Base-by-base conservation (phyloP, 2,113 vertebrate genomes). In the Leucosticte australis region DNA sequence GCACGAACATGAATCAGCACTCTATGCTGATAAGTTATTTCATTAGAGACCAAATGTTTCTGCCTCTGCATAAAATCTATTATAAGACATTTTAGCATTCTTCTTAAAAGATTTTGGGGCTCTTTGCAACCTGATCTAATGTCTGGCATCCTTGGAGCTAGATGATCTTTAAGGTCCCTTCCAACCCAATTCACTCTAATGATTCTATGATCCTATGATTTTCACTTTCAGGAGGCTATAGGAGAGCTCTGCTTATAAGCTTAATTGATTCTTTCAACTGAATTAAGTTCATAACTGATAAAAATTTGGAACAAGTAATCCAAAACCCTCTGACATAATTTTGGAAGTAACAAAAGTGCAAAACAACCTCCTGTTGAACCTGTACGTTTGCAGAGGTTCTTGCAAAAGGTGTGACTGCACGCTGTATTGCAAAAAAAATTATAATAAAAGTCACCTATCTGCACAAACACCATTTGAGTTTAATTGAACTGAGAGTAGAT, bases 21-120 rank as follows among this genome's bases (percentile, higher is more conserved):
- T 94, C 76, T 96, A 85, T 95, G 95, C 59, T 94, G 87, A 11
- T 86, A 93, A 76, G 49, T 30, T 95, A 78, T 89, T 97, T 95
- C 70, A 31, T 92, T 91, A 67, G 47, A 30, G 91, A 57, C 53
- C 96, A 97, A 95, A 92, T 96, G 79, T 92, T 97, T 96, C 93
- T 94, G 52, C 63, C 37, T 63, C 84, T 94, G 39, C 75, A 81
- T 91, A 92, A 35, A 73, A 92, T 82, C 44, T 86, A 77, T 93
- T 90, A 73, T 93, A 89, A 97, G 15, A 92, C n/a, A 90, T 70
- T 92, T 57, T 53, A 89, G 22, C 30, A 74, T 86, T 86, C n/a
- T 49, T 53, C 91, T 94, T 89, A 81, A 70, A 85, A 70, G 84
- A 55, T 55, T 55, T 47, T 17, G 18, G 30, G 21, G 26, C 24